Evolutionary conservation across 2,888 invertebrate species (phyloP), one percentile per base, ranked within the genome.

Genomic region (Ormyrus pomaceus): DNA sequence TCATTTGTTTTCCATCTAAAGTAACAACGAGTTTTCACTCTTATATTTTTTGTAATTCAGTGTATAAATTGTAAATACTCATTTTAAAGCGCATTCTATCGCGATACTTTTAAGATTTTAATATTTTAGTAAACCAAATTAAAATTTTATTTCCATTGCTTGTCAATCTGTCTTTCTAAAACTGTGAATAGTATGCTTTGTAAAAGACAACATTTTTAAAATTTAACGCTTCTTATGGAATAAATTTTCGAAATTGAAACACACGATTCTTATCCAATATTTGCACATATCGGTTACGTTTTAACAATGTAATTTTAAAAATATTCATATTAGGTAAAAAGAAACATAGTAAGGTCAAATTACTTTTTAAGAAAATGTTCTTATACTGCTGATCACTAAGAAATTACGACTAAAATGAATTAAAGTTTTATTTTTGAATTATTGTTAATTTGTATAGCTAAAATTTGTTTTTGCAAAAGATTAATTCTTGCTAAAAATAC

Each of bases 61-160:
- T 69, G 79, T 73, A 69, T 73, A 74, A 73, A 79, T 58, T 79
- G 79, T 74, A 79, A 79, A 79, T 79, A 79, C 50, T 79, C 50
- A 74, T 73, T 68, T 79, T 11, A 11, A 62, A 64, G n/a, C 45
- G 1, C 13, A 9, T 68, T 73, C 56, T 68, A 13, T n/a, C 5
- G n/a, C 9, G 53, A 62, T 19, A 48, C 10, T 34, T n/a, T 59
- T 50, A 2, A 13, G 46, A 10, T 48, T 55, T 62, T 11, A 62
- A 51, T 48, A 19, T 46, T n/a, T 19, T 19, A 56, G 56, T 50
- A 50, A 19, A 19, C 19, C 19, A 19, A 19, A 19, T 19, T 19
- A 19, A 0, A 19, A 19, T 19, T 19, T 19, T 19, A 19, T 19
- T 19, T 19, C 19, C 19, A 19, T 19, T 19, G 19, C 19, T 19